Conservation (phyloP, 2,888 invertebrate genomes). For the Papilio elwesi region DNA sequence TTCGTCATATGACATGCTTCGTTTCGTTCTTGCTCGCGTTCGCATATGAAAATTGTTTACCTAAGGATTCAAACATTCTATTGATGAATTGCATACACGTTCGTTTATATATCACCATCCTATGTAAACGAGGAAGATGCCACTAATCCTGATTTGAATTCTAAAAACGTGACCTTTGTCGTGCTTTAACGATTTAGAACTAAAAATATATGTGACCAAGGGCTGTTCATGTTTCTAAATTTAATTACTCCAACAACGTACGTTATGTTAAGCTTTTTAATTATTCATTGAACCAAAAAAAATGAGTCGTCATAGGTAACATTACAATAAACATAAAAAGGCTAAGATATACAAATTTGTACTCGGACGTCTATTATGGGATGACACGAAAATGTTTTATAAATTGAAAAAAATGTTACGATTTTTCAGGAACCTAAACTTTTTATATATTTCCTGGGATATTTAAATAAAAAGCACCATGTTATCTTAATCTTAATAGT, state of each 20-base stretch:
- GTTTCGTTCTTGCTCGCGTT: not conserved
- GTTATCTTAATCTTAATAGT: constrained; percentile 11
- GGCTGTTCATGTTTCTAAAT: not conserved
- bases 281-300: too few species aligned
- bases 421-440: not conserved
- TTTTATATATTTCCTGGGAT: not conserved
- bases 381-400: not conserved
- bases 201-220: not conserved
- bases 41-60: constrained; percentile 2
- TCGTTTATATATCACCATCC: too few species aligned
- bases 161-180: constrained; percentile 3
- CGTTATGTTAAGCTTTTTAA: too few species aligned
- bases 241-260: too few species aligned
- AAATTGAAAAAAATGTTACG: not conserved
- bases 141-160: constrained; percentile 8
- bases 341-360: too few species aligned
- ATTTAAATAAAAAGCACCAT: not conserved
- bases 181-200: constrained; percentile 1
- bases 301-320: too few species aligned
- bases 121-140: not conserved
- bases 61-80: not conserved
- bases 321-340: too few species aligned
- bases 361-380: too few species aligned
- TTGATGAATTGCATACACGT: constrained; percentile 15
- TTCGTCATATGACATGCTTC: too few species aligned